Base-by-base conservation (phyloP, 2,797 vertebrate genomes). In the Phrynocephalus vlangalii region DNA sequence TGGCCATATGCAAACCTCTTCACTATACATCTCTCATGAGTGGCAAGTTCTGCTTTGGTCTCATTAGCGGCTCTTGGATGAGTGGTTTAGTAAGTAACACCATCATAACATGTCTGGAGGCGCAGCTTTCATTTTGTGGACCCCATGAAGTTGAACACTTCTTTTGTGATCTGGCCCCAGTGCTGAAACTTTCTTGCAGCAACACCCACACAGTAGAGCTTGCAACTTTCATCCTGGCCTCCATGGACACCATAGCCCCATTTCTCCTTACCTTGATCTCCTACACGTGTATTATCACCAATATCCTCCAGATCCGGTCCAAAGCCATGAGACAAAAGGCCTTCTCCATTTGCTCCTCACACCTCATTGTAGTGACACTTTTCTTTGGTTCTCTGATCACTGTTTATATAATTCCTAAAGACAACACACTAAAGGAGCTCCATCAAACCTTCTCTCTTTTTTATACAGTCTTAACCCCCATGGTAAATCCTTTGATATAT, bases 401-500 rank as follows among this genome's bases (percentile, higher is more conserved):
- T 56, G 92, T 90, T 77, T 94, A 94, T 68, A n/a, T 94, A 20
- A 24, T 80, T 52, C 87, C 82, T 7, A 18, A 73, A 80, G 80
- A 52, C 5, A 26, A 79, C 38, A 67, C 38, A 33, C 20, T 75
- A n/a, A 84, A 73, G 50, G 28, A 66, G 8, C 87, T 88, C 18
- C 82, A 94, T 79, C 93, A 94, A 85, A 83, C 88, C 0, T 90
- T 92, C 16, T 94, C 93, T 52, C 91, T 91, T 48, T 91, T 93
- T 71, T 93, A 93, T 84, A 92, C 91, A n/a, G 88, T 93, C 15
- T 83, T 94, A 56, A 92, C 91, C 2, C 91, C 93, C 30, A 88
- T 94, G 90, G 13, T 93, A 67, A 94, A 94, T 80, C 90, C 93
- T 1, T 85, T 94, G 38, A 94, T 94, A 88, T 95, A 92, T 87